Conservation (phyloP, 1,140 invertebrate genomes). For the Dinothrombium tinctorium region DNA sequence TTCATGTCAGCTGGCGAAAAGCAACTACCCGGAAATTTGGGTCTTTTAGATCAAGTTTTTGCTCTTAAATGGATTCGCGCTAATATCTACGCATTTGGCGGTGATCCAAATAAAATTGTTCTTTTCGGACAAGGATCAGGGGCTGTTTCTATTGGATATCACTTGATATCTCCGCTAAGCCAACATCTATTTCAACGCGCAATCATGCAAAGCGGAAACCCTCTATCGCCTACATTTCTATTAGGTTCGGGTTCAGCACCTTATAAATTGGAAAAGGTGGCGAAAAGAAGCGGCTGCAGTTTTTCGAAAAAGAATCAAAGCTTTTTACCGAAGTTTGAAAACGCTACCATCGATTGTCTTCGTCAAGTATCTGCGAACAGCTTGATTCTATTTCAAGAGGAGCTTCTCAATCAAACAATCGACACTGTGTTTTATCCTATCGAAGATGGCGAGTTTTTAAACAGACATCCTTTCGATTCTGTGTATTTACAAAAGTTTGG, state of each 20-base stretch:
- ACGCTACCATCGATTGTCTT: neutral
- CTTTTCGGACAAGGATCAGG: conserved; percentile 36
- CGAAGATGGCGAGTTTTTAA: neutral
- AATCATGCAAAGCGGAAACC: conserved; percentile 28
- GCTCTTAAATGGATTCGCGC: conserved; percentile 26
- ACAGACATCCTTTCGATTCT: neutral
- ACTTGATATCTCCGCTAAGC: conserved; percentile 25
- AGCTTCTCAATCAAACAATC: neutral
- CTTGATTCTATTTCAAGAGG: neutral
- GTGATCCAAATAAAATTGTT: conserved; percentile 29
- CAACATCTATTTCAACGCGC: conserved; percentile 21
- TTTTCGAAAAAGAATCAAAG: neutral
- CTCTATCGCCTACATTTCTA: neutral
- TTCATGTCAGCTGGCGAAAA: conserved; percentile 20
- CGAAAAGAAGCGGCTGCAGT: neutral
- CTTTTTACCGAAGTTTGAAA: neutral
- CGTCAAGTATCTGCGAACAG: neutral
- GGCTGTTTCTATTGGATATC: conserved; percentile 29
- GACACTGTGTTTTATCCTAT: neutral
- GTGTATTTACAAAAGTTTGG: neutral
- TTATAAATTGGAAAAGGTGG: neutral
- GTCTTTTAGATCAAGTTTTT: conserved; percentile 30
- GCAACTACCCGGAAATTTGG: conserved; percentile 20
- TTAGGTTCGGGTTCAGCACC: no score
- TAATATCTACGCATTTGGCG: conserved; percentile 30